Conservation (phyloP, 2,113 vertebrate genomes). For the Lasiurus borealis region DNA sequence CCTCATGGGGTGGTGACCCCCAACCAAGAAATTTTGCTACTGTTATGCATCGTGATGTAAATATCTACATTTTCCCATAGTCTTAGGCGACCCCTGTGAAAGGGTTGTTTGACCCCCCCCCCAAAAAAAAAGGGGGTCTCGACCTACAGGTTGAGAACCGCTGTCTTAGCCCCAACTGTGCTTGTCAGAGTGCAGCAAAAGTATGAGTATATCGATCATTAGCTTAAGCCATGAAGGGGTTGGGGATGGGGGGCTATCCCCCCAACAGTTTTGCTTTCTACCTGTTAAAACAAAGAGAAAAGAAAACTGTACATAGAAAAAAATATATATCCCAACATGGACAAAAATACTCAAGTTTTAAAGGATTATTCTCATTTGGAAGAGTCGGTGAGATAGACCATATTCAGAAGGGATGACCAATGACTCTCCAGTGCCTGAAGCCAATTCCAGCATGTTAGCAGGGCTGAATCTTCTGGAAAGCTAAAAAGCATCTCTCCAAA, state of each 20-base stretch:
- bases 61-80: too few relatives aligned
- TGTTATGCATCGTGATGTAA: too few relatives aligned
- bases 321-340: not conserved
- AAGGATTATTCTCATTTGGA: not conserved
- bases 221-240: not conserved
- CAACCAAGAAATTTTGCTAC: too few relatives aligned
- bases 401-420: not conserved
- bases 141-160: too few relatives aligned
- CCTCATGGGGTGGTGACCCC: too few relatives aligned
- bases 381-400: not conserved
- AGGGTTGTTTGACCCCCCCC: too few relatives aligned
- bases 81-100: too few relatives aligned
- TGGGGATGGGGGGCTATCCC: fast-evolving
- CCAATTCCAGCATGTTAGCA: too few relatives aligned
- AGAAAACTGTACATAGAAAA: not conserved
- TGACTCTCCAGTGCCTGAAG: not conserved
- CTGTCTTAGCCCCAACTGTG: not conserved
- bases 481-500: too few relatives aligned
- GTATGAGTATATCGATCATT: not conserved
- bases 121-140: too few relatives aligned
- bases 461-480: too few relatives aligned
- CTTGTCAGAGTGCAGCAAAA: not conserved
- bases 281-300: not conserved
- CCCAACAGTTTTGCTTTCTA: not conserved
- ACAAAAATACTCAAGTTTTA: not conserved